These are phyloP conservation scores for Muscicapa comitata DNA, from an alignment of 2,797 vertebrate species.

Conservation along the genomic window DNA sequence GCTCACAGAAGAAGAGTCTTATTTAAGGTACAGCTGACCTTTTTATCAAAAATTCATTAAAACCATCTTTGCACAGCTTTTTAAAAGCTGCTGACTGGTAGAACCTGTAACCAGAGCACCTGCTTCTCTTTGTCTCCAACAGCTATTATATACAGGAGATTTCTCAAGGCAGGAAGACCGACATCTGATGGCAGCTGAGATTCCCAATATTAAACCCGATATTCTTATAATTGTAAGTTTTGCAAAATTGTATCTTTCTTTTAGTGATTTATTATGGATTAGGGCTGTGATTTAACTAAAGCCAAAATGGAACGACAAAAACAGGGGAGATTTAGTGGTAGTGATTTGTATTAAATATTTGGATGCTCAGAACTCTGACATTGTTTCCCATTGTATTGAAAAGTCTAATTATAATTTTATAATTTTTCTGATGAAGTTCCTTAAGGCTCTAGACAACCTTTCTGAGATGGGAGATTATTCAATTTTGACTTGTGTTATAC, in stretches of 20 bases:
- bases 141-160: conserved; percentile 94
- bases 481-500: neutral
- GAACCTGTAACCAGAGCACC: neutral
- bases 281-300: neutral
- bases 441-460: neutral
- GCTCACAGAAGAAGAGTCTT: neutral
- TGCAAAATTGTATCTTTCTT: neutral
- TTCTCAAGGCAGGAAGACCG: conserved; percentile 96
- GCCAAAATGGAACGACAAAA: neutral
- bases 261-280: neutral
- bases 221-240: conserved; percentile 89
- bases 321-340: neutral
- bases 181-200: conserved; percentile 96
- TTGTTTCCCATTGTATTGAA: neutral
- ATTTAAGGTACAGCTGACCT: neutral
- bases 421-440: neutral
- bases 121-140: neutral
- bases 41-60: neutral
- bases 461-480: neutral
- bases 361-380: neutral
- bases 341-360: neutral
- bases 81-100: neutral
- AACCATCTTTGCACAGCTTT: neutral
- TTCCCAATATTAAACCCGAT: conserved; percentile 94
- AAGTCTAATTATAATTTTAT: neutral